phyloP scores from a whole-genome alignment of 1,140 invertebrate genomes.

The Popillia japonica region DNA sequence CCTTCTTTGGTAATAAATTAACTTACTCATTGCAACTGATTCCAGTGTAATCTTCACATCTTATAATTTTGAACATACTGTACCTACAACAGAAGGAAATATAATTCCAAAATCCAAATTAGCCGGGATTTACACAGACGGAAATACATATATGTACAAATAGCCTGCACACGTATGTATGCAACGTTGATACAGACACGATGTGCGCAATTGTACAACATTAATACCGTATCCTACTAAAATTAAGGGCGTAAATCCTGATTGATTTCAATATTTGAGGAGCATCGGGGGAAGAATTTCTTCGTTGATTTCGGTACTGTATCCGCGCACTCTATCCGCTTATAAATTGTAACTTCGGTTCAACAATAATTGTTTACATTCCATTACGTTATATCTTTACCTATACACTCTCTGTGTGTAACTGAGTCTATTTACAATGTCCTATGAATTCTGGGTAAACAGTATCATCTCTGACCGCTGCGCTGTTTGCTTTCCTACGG shows the following conservation, averaged over 20 bases:
- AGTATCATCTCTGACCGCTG: constrained; percentile 45
- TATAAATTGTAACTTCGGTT: constrained; percentile 34
- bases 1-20: no score
- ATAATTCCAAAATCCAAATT: constrained; percentile 11
- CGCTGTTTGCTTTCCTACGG: constrained; percentile 25
- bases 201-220: background rate
- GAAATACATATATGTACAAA: constrained; percentile 10
- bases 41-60: no score
- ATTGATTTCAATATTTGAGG: constrained; percentile 34
- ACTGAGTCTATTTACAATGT: constrained; percentile 44
- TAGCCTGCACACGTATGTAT: background rate
- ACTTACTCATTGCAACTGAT: no score
- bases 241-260: constrained; percentile 31
- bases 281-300: constrained; percentile 29
- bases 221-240: constrained; percentile 16
- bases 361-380: constrained; percentile 45
- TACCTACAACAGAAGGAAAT: background rate
- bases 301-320: background rate
- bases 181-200: background rate
- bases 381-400: constrained; percentile 46
- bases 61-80: no score
- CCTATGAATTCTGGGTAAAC: constrained; percentile 44
- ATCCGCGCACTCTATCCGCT: constrained; percentile 11
- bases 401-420: constrained; percentile 40
- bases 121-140: constrained; percentile 9